These are phyloP conservation scores for Rousettus leschenaultii DNA, from an alignment of 2,113 vertebrate species.

Conservation along the genomic window DNA sequence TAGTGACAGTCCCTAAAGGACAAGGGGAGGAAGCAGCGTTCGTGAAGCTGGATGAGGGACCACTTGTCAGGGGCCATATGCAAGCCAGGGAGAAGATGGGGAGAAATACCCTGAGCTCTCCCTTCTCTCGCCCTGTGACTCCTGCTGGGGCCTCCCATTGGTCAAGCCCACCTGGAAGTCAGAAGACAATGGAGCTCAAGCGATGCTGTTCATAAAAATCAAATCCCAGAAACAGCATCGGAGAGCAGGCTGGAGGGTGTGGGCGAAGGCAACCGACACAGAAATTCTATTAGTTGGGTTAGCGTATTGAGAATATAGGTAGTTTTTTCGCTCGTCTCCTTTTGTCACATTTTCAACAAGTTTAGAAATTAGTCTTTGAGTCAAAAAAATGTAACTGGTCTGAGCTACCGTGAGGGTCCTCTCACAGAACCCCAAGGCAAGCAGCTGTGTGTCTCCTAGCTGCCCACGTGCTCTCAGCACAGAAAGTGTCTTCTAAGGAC, in stretches of 20 bases:
- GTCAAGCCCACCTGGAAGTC: neutral
- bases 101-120: neutral
- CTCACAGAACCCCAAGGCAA: neutral
- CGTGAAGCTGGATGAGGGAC: neutral
- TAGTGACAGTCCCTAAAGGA: neutral
- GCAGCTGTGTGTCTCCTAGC: neutral
- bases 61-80: neutral
- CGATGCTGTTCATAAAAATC: neutral
- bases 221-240: neutral
- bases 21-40: neutral
- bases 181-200: neutral
- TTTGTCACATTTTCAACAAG: neutral
- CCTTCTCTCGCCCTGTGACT: neutral
- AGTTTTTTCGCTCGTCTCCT: neutral
- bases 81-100: neutral
- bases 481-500: neutral
- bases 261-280: neutral
- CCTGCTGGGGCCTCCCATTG: neutral
- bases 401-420: neutral
- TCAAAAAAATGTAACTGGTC: neutral
- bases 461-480: neutral
- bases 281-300: neutral
- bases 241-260: too few species aligned
- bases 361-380: neutral
- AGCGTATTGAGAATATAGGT: neutral